Evolutionary conservation across 2,113 vertebrate species (phyloP).

Genomic region (Apeltes quadracus): DNA sequence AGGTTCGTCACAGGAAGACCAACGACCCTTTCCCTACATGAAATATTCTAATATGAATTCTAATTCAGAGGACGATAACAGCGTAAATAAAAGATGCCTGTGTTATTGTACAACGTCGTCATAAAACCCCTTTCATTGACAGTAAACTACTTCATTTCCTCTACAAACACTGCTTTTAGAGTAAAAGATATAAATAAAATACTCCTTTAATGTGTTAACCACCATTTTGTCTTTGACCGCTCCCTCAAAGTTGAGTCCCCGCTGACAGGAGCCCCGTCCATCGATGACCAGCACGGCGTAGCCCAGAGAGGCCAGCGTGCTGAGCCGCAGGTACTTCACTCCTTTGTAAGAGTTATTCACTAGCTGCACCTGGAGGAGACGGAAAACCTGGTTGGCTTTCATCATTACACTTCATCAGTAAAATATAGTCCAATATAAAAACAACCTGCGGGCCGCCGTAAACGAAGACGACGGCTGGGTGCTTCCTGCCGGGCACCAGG

Average conservation of each 20-base stretch:
- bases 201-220: slow-evolving; percentile 14
- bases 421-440: too few relatives aligned
- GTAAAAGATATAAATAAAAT: not conserved
- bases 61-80: not conserved
- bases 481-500: slow-evolving; percentile 87
- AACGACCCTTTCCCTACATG: not conserved
- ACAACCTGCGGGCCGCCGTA: slow-evolving; percentile 97
- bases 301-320: slow-evolving; percentile 90
- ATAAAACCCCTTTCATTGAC: not conserved
- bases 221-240: slow-evolving; percentile 96
- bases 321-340: slow-evolving; percentile 92
- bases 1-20: not conserved
- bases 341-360: slow-evolving; percentile 98
- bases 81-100: not conserved
- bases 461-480: slow-evolving; percentile 92
- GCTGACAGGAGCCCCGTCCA: slow-evolving; percentile 91
- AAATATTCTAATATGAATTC: not conserved
- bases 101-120: not conserved
- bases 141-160: not conserved
- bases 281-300: slow-evolving; percentile 94
- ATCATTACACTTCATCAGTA: not conserved
- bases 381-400: not conserved
- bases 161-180: not conserved
- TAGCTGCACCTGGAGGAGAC: slow-evolving; percentile 86
- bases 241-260: slow-evolving; percentile 93